Conservation (phyloP, 2,113 vertebrate genomes). For the Oplegnathus fasciatus region DNA sequence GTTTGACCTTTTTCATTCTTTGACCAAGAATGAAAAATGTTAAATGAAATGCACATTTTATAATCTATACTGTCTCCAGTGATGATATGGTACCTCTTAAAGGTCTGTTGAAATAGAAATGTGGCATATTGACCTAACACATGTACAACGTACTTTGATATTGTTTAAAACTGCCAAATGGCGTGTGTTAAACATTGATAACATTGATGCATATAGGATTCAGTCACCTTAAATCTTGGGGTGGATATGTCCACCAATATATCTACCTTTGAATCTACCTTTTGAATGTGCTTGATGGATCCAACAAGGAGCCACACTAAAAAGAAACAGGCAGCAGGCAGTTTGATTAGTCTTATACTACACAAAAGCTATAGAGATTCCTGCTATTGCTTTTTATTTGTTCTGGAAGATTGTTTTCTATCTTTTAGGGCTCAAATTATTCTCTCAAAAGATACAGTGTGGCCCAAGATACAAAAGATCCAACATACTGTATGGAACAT, state of each 20-base stretch:
- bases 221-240: background rate
- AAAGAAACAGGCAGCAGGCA: background rate
- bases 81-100: background rate
- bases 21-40: background rate
- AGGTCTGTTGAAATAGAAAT: background rate
- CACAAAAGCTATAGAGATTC: background rate
- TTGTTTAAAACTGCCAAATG: background rate
- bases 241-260: background rate
- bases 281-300: background rate
- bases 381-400: background rate
- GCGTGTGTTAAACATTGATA: background rate
- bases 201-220: background rate
- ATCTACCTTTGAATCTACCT: background rate
- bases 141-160: background rate
- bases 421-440: background rate
- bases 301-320: background rate
- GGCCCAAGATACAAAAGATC: background rate
- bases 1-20: slow-evolving; percentile 14
- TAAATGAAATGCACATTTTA: background rate
- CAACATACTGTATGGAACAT: background rate
- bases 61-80: background rate
- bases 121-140: background rate
- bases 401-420: background rate
- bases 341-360: background rate
- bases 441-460: background rate